Evolutionary conservation across 2,113 vertebrate species (phyloP).

Genomic region (Semnornis frantzii): DNA sequence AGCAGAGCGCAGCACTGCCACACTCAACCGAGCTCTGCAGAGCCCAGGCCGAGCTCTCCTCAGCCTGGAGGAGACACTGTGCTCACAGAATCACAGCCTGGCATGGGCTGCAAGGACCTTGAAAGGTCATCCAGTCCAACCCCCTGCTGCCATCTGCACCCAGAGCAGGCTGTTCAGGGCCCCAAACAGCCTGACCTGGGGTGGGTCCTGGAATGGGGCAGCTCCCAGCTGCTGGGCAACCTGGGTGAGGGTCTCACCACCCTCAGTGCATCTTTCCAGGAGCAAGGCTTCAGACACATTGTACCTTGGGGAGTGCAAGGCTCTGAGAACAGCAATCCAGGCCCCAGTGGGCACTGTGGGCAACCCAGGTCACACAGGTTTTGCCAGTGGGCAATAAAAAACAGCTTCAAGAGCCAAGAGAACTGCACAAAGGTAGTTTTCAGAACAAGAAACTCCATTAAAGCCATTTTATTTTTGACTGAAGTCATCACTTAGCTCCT

Average conservation of each 20-base stretch:
- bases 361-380: neutral
- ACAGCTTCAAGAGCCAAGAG: neutral
- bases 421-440: neutral
- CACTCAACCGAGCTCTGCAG: fast-evolving
- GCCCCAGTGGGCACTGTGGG: neutral
- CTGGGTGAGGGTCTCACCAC: no score
- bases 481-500: neutral
- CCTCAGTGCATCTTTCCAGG: neutral
- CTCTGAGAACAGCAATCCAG: neutral
- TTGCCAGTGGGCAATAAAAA: neutral
- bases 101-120: no score
- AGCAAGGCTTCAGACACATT: neutral
- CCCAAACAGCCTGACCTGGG: no score
- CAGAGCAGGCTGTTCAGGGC: no score
- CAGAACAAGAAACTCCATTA: neutral
- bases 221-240: no score
- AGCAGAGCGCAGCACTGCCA: slow-evolving; percentile 55
- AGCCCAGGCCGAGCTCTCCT: neutral
- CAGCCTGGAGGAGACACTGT: fast-evolving
- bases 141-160: no score
- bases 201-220: no score
- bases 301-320: neutral
- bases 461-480: no score
- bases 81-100: neutral
- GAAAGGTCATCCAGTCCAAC: no score